Base-by-base conservation (phyloP, 2,888 invertebrate species). In the Drosophila subquinaria region DNA sequence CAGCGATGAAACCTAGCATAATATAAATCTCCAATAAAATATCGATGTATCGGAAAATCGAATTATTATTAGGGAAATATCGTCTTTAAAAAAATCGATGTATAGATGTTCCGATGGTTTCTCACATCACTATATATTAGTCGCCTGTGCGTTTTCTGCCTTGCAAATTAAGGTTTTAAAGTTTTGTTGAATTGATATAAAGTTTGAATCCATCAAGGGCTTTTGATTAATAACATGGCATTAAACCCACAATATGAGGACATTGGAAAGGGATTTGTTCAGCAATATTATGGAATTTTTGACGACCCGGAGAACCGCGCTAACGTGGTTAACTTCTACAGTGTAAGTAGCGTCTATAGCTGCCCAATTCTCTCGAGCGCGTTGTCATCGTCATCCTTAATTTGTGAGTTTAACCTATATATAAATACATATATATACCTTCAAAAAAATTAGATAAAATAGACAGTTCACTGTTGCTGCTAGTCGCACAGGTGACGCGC, bases 261-360 rank as follows among this genome's bases (percentile, higher is more conserved):
- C 69, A 98, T 98, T 92, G 98, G 98, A 69, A 97, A 97, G 94
- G 97, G 97, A 80, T 98, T 98, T 93, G 97, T 98, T 70, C 96
- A 97, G 91, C 98, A 98, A 94, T 98, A 98, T 94, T 98, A 98
- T 93, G 95, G 95, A 75, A 92, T 97, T 87, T 97, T 98, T 91
- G 98, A 98, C 92, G 97, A 98, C 94, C 96, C 96, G 88, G 94
- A 94, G 82, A 96, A 97, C 91, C 95, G 98, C 91, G 95, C 95
- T 90, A 97, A 95, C 93, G 95, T 98, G 93, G 96, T 95, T 83
- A 97, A 96, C 93, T 96, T 98, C 94, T 98, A 98, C 93, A 98
- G 98, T 94, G 98, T 97, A 94, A 96, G 97, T 95, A 63, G 60
- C 52, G 51, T 76, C 51, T 55, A 43, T 36, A 35, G 27, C 17